phyloP scores from a whole-genome alignment of 2,113 vertebrate genomes.

The Entomyzon cyanotis region DNA sequence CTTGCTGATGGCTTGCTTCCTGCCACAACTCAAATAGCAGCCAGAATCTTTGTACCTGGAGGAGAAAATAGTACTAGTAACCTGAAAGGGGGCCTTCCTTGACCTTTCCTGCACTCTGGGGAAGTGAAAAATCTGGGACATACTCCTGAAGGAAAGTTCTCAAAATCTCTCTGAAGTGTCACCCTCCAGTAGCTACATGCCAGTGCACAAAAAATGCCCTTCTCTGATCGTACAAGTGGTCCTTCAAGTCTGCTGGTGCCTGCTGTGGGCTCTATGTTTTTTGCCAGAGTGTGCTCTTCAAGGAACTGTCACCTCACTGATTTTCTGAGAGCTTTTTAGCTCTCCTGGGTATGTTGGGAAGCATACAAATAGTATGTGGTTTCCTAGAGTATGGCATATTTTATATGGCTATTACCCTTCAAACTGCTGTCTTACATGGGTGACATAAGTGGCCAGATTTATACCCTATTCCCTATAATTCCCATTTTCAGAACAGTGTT shows the following conservation, averaged over 20 bases:
- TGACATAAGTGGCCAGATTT: background rate
- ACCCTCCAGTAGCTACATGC: background rate
- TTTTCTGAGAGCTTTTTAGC: background rate
- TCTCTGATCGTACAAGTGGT: background rate
- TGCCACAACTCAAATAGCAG: background rate
- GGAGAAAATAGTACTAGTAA: constrained; percentile 12
- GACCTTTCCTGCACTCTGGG: background rate
- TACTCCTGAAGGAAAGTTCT: background rate
- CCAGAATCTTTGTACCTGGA: background rate
- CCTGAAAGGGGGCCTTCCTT: background rate
- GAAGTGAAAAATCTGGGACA: background rate
- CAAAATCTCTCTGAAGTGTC: background rate
- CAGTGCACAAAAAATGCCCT: background rate
- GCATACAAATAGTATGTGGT: background rate
- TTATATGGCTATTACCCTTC: background rate
- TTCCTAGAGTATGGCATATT: background rate
- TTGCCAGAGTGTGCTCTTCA: background rate
- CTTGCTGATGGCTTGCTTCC: background rate
- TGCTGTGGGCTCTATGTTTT: background rate
- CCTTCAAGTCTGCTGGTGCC: background rate
- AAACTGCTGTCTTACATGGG: background rate
- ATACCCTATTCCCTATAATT: background rate
- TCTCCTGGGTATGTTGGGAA: background rate
- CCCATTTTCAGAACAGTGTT: background rate
- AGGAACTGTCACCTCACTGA: background rate